Percentiles rank a stretch among this genome's conserved stretches.
These are phyloP conservation scores for Somateria mollissima DNA, from an alignment of 2,797 vertebrate genomes.

Conservation along the genomic window DNA sequence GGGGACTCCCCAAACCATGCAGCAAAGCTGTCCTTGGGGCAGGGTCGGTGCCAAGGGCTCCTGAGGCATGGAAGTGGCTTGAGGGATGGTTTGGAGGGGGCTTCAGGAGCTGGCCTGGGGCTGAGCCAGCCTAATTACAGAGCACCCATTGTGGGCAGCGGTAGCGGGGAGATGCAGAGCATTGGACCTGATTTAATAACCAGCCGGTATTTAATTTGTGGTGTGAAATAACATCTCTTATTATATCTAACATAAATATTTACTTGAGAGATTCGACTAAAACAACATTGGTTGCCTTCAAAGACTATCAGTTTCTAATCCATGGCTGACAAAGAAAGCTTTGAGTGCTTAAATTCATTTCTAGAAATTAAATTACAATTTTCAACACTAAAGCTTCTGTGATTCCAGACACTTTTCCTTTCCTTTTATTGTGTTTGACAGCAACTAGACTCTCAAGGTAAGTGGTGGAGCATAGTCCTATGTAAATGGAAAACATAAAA, in stretches of 20 bases:
- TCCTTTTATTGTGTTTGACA: conserved; percentile 79
- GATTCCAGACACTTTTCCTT: conserved; percentile 71
- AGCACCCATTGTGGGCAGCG: not conserved
- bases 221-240: conserved; percentile 49
- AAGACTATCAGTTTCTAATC: conserved; percentile 76
- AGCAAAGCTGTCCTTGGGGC: not conserved
- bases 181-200: conserved; percentile 10
- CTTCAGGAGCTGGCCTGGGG: not conserved
- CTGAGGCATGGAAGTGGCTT: not conserved
- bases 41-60: not conserved
- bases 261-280: conserved; percentile 59
- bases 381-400: conserved; percentile 80
- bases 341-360: conserved; percentile 77
- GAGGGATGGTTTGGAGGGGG: not conserved
- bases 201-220: conserved; percentile 41
- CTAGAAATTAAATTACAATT: conserved; percentile 79
- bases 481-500: conserved; percentile 76
- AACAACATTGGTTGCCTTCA: conserved; percentile 66
- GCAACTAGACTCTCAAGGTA: conserved; percentile 65
- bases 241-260: conserved; percentile 67
- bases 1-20: not conserved
- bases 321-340: conserved; percentile 76
- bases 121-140: not conserved
- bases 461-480: conserved; percentile 66
- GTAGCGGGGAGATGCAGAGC: not conserved